Conservation (phyloP, 2,797 vertebrate genomes). For the Toxotes lorentzi region DNA sequence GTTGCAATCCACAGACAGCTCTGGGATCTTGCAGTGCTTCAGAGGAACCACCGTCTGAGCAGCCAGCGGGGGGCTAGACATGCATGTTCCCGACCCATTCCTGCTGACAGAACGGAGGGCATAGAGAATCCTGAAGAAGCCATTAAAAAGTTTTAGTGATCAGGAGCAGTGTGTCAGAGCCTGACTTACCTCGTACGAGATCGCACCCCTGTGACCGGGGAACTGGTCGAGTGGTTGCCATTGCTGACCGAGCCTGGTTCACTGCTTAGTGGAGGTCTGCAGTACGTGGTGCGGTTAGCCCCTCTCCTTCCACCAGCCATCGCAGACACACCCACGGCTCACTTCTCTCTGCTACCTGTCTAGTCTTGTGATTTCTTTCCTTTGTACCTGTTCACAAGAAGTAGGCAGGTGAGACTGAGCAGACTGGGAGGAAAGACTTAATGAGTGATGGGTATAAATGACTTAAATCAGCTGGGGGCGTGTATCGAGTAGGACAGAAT, state of each 20-base stretch:
- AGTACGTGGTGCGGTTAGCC: slow-evolving; percentile 94
- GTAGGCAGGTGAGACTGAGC: background rate
- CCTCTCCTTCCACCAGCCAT: slow-evolving; percentile 98
- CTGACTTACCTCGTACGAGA: slow-evolving; percentile 90
- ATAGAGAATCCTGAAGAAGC: background rate
- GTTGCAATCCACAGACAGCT: slow-evolving; percentile 92
- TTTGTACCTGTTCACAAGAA: slow-evolving; percentile 34
- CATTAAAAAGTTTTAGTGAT: background rate
- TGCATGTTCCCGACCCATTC: slow-evolving; percentile 93
- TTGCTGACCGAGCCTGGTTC: slow-evolving; percentile 91
- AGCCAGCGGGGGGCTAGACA: slow-evolving; percentile 96
- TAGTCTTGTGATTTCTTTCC: slow-evolving; percentile 9
- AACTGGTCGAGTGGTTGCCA: slow-evolving; percentile 89
- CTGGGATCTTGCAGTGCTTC: slow-evolving; percentile 97
- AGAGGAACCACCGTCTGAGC: slow-evolving; percentile 95
- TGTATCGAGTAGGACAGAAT: background rate
- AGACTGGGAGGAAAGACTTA: background rate
- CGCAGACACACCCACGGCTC: slow-evolving; percentile 72
- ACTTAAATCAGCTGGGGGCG: background rate
- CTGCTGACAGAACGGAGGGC: slow-evolving; percentile 76
- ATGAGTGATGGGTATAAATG: background rate
- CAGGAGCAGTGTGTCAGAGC: background rate
- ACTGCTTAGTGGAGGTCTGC: slow-evolving; percentile 91
- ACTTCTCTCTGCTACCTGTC: slow-evolving; percentile 16
- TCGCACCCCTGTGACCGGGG: slow-evolving; percentile 93